Base-by-base conservation (phyloP, 2,113 vertebrate genomes). In the Cryptoleucopteryx plumbea region DNA sequence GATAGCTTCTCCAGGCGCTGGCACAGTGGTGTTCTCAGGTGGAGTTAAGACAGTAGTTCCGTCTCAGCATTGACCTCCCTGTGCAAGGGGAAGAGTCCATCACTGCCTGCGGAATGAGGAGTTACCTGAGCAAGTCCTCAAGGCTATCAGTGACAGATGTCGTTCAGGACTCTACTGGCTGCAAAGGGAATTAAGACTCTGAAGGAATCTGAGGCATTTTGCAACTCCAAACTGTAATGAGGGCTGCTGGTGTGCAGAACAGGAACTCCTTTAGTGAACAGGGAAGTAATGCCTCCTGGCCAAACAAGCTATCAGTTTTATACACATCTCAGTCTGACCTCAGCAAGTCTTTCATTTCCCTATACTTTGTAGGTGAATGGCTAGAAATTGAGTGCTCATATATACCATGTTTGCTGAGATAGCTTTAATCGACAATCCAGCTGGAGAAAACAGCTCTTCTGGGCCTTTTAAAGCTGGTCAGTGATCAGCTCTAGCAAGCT, bases 381-480 rank as follows among this genome's bases (percentile, higher is more conserved):
- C 32, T 81, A 50, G 77, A 72, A 73, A 74, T 1, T 8, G 47
- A 78, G 56, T 38, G 16, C 52, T 92, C 19, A 5, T 81, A 21
- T 71, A 36, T 47, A 66, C 75, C 21, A 14, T 63, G 52, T 83
- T 95, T 92, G 67, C 72, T 74, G 67, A 86, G 63, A 63, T 62
- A 71, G n/a, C 47, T 95, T 84, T 88, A 84, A 93, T 83, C 1
- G 10, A 74, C 82, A 74, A 36, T 81, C 82, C 88, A 95, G 59
- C 55, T 94, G 83, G 59, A 95, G 92, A 67, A 94, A 96, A 94
- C 55, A 74, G 72, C 52, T 91, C 77, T 91, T 93, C 13, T 0
- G 13, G 67, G 90, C 47, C 72, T 71, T 86, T 73, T 95, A 92
- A 92, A 96, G 58, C 59, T 88, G 62, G 67, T 81, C 74, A 80